These are phyloP conservation scores for Aurelia aurita complex sp. Pacific DNA, from an alignment of 30 jellyfish, hydroid and myxozoan genomes.

Conservation along the genomic window DNA sequence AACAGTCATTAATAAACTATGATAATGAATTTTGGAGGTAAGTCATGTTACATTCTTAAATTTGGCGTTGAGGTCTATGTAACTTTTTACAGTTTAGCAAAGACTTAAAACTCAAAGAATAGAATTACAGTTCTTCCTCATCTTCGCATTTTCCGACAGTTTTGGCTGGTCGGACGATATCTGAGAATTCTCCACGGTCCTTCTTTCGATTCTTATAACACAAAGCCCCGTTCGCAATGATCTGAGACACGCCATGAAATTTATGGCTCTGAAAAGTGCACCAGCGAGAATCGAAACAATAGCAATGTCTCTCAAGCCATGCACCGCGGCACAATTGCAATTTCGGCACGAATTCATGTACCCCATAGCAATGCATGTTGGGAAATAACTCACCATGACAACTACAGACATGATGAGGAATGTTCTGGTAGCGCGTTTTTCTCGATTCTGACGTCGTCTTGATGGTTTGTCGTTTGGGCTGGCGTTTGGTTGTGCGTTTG, in stretches of 20 bases:
- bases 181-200: constrained; percentile 37
- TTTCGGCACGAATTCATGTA: constrained; percentile 62
- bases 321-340: constrained; percentile 67
- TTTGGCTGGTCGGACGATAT: constrained; percentile 54
- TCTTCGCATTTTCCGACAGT: background rate
- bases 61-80: too few relatives aligned
- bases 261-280: constrained; percentile 61
- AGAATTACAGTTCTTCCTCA: background rate
- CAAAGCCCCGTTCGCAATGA: constrained; percentile 43
- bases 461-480: constrained; percentile 40
- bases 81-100: too few relatives aligned
- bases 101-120: too few relatives aligned
- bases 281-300: constrained; percentile 67
- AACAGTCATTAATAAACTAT: too few relatives aligned
- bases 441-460: constrained; percentile 51
- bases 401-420: constrained; percentile 52
- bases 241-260: constrained; percentile 46
- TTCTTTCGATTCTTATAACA: background rate
- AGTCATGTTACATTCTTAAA: too few relatives aligned
- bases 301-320: constrained; percentile 65
- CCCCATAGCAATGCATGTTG: constrained; percentile 65
- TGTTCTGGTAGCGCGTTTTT: constrained; percentile 61
- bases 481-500: constrained; percentile 3
- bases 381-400: constrained; percentile 44
- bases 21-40: too few relatives aligned